Percentiles rank a stretch among this genome's conserved stretches.
Conservation (phyloP, 1,140 invertebrate genomes). For the Meloidogyne hapla region DNA sequence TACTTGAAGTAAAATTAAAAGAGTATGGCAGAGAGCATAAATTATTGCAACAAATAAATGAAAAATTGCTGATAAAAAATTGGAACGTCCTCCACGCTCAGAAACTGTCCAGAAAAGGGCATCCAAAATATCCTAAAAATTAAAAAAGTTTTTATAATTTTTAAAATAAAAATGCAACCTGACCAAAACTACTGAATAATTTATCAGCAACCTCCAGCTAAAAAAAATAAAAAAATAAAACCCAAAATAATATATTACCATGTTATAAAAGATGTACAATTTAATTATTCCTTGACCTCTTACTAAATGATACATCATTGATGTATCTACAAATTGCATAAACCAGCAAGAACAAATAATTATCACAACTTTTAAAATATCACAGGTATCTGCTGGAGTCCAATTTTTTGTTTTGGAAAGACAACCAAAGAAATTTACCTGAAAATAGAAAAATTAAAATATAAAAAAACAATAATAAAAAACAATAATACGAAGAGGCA, state of each 20-base stretch:
- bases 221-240: neutral
- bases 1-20: conserved; percentile 75
- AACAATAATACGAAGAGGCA: conserved; percentile 85
- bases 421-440: conserved; percentile 58
- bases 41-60: conserved; percentile 83
- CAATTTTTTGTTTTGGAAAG: conserved; percentile 58
- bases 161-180: conserved; percentile 34
- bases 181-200: conserved; percentile 92
- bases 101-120: conserved; percentile 90
- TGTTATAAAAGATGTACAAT: conserved; percentile 98
- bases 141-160: neutral
- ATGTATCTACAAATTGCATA: conserved; percentile 88
- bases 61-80: conserved; percentile 45
- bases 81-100: conserved; percentile 33
- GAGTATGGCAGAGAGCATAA: conserved; percentile 91
- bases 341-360: conserved; percentile 74
- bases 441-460: conserved; percentile 5
- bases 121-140: conserved; percentile 84
- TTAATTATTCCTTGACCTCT: conserved; percentile 98
- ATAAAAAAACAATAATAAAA: conserved; percentile 71
- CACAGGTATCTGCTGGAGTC: conserved; percentile 84
- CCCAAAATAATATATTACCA: conserved; percentile 67
- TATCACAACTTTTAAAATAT: conserved; percentile 89
- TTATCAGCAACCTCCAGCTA: conserved; percentile 86
- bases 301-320: conserved; percentile 96